These are phyloP conservation scores for Onthophagus sagittarius DNA, from an alignment of 2,888 invertebrate genomes.

Conservation along the genomic window DNA sequence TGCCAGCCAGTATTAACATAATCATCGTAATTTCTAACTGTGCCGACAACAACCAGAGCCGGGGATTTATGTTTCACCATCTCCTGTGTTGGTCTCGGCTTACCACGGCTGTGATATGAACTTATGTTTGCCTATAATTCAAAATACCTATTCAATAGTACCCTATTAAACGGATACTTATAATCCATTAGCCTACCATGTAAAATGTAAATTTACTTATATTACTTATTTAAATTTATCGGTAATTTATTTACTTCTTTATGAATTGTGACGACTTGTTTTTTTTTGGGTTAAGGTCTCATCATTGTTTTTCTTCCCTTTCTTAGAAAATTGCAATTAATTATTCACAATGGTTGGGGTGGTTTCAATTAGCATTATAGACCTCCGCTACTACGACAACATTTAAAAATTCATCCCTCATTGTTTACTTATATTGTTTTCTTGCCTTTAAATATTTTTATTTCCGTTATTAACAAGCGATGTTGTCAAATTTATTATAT, in stretches of 20 bases:
- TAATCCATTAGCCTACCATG: too few species aligned
- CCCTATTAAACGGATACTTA: too few species aligned
- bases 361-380: background rate
- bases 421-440: too few species aligned
- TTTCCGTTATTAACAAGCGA: too few species aligned
- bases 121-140: background rate
- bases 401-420: background rate
- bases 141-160: background rate
- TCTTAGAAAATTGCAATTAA: background rate
- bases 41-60: background rate
- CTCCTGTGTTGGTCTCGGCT: background rate
- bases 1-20: conserved; percentile 37
- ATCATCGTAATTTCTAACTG: conserved; percentile 40
- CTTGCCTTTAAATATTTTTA: too few species aligned
- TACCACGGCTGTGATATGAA: background rate
- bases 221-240: too few species aligned
- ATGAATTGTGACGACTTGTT: background rate
- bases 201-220: too few species aligned
- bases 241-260: background rate
- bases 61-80: background rate
- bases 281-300: too few species aligned
- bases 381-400: background rate
- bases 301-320: background rate
- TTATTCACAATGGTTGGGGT: background rate
- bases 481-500: too few species aligned